Conservation (phyloP, 2,888 invertebrate genomes). For the Dynastes grantii region DNA sequence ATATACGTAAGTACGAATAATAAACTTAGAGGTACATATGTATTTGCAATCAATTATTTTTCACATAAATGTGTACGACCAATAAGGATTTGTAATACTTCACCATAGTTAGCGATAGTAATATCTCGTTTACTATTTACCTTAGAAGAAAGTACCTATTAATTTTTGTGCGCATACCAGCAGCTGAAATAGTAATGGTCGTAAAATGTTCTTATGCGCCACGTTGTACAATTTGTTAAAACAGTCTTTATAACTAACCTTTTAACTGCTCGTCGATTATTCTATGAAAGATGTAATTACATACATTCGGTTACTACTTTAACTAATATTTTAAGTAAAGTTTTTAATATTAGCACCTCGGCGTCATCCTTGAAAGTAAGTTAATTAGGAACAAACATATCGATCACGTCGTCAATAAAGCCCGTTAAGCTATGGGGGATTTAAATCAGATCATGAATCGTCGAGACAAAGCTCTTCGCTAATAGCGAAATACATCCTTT, state of each 20-base stretch:
- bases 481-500: too few relatives aligned
- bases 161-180: constrained; percentile 21
- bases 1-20: too few relatives aligned
- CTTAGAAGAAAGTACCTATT: constrained; percentile 64
- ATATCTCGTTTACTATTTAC: constrained; percentile 68
- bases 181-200: constrained; percentile 37
- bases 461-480: too few relatives aligned
- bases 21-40: too few relatives aligned
- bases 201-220: constrained; percentile 30
- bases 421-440: too few relatives aligned
- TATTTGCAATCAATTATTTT: too few relatives aligned
- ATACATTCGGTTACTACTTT: neutral
- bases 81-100: neutral
- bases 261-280: constrained; percentile 25
- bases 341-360: too few relatives aligned
- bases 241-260: constrained; percentile 43
- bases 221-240: constrained; percentile 51
- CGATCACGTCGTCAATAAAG: too few relatives aligned
- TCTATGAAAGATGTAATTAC: constrained; percentile 24
- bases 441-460: too few relatives aligned
- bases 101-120: neutral
- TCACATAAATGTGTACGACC: neutral
- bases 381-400: too few relatives aligned
- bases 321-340: too few relatives aligned
- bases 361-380: too few relatives aligned